Conservation (phyloP, 1,140 invertebrate genomes). For the Phymorhynchus buccinoides region DNA sequence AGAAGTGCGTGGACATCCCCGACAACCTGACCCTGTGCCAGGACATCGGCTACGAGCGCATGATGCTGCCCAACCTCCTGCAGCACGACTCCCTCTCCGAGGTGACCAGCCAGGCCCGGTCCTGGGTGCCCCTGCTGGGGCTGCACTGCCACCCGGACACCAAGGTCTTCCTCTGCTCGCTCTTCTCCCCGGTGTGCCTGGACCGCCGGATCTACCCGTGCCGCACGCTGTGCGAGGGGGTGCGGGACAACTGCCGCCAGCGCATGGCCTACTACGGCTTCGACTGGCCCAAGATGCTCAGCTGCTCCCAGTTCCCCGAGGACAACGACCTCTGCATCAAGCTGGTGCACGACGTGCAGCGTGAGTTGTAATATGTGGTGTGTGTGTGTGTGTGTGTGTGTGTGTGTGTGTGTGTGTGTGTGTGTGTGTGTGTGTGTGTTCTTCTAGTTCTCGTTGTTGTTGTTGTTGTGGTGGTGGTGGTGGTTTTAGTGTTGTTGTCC, state of each 20-base stretch:
- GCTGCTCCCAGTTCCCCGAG: constrained; percentile 80
- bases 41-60: constrained; percentile 80
- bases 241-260: constrained; percentile 78
- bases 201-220: constrained; percentile 74
- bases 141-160: constrained; percentile 82
- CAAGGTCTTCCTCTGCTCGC: constrained; percentile 82
- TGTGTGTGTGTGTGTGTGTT: neutral
- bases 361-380: constrained; percentile 55
- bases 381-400: constrained; percentile 14
- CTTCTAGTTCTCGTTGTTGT: too few species aligned
- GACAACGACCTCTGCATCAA: constrained; percentile 83
- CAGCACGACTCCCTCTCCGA: constrained; percentile 81
- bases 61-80: constrained; percentile 83
- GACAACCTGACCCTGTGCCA: constrained; percentile 80
- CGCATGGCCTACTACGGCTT: constrained; percentile 80
- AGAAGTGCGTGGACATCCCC: constrained; percentile 81
- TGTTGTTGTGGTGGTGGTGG: too few species aligned
- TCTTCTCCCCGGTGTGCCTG: constrained; percentile 82
- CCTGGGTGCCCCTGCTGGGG: constrained; percentile 80
- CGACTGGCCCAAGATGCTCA: constrained; percentile 82
- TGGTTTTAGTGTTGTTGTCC: too few species aligned
- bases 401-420: neutral
- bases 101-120: constrained; percentile 77
- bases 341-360: constrained; percentile 56
- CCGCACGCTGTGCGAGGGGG: constrained; percentile 79